Evolutionary conservation across 2,888 invertebrate species (phyloP).

Genomic region (Luperina nickerlii): DNA sequence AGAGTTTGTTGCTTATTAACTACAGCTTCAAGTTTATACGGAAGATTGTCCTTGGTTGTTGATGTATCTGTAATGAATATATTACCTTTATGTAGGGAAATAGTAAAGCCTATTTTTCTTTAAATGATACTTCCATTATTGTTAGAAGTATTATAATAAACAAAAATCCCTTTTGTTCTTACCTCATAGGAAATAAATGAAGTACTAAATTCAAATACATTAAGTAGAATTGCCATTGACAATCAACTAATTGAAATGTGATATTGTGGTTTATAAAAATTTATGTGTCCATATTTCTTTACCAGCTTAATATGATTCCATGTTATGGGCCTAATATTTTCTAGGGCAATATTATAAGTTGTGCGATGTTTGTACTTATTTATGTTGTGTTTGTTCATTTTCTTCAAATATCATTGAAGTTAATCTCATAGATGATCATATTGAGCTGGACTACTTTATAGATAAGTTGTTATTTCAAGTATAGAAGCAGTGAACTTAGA

Average conservation of each 20-base stretch:
- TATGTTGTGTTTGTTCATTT: slow-evolving; percentile 60
- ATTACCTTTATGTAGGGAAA: slow-evolving; percentile 18
- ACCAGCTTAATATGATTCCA: slow-evolving; percentile 63
- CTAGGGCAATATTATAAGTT: slow-evolving; percentile 41
- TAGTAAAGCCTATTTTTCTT: slow-evolving; percentile 24
- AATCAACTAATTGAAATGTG: slow-evolving; percentile 64
- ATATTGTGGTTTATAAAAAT: slow-evolving; percentile 62
- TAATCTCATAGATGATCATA: slow-evolving; percentile 51
- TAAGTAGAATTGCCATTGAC: slow-evolving; percentile 46
- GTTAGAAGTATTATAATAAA: slow-evolving; percentile 48
- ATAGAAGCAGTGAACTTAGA: slow-evolving; percentile 51
- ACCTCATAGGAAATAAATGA: slow-evolving; percentile 49
- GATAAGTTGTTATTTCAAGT: slow-evolving; percentile 53
- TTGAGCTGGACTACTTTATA: slow-evolving; percentile 61
- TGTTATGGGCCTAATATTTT: slow-evolving; percentile 48
- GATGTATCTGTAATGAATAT: slow-evolving; percentile 36
- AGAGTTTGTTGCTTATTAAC: slow-evolving; percentile 39
- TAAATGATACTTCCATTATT: slow-evolving; percentile 42
- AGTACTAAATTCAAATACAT: slow-evolving; percentile 37
- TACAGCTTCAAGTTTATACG: slow-evolving; percentile 37
- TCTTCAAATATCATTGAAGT: slow-evolving; percentile 48
- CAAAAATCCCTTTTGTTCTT: slow-evolving; percentile 37
- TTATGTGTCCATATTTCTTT: slow-evolving; percentile 57
- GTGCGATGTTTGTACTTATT: slow-evolving; percentile 52
- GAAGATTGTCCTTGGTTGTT: slow-evolving; percentile 41